Evolutionary conservation across 2,888 invertebrate species (phyloP).

Genomic region (Caenorhabditis imperialis): DNA sequence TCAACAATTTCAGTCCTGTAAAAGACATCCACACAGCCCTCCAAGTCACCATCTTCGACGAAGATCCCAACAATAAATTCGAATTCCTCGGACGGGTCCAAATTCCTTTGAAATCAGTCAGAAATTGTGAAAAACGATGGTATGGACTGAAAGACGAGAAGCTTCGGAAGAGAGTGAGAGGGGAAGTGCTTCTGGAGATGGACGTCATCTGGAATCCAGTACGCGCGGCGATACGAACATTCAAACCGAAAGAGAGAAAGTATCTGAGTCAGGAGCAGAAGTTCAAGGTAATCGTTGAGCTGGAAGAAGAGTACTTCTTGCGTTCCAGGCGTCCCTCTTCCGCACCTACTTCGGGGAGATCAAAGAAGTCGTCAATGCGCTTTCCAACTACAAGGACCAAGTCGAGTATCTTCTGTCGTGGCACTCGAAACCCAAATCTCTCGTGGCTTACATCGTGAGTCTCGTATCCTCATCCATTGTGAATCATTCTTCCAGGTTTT

Average conservation of each 20-base stretch:
- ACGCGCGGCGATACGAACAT: slow-evolving; percentile 90
- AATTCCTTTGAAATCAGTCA: slow-evolving; percentile 88
- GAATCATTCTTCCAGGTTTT: slow-evolving; percentile 83
- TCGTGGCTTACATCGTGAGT: slow-evolving; percentile 83
- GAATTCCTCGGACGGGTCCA: slow-evolving; percentile 95
- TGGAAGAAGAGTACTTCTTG: no score
- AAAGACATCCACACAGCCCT: slow-evolving; percentile 93
- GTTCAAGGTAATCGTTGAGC: slow-evolving; percentile 84
- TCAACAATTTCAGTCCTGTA: slow-evolving; percentile 78
- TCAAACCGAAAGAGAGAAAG: slow-evolving; percentile 95
- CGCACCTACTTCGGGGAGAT: slow-evolving; percentile 92
- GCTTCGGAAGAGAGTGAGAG: slow-evolving; percentile 80
- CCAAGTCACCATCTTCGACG: slow-evolving; percentile 96
- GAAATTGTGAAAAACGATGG: slow-evolving; percentile 94
- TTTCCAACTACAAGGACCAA: slow-evolving; percentile 91
- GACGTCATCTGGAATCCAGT: slow-evolving; percentile 92
- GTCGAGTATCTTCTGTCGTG: slow-evolving; percentile 96
- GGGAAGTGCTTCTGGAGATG: slow-evolving; percentile 91
- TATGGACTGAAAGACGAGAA: slow-evolving; percentile 96
- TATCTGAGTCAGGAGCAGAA: slow-evolving; percentile 94
- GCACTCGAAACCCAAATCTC: slow-evolving; percentile 91
- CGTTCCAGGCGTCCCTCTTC: slow-evolving; percentile 84
- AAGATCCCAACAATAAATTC: slow-evolving; percentile 93
- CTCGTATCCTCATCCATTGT: not conserved
- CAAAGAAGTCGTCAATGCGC: slow-evolving; percentile 89